Base-by-base conservation (phyloP, 2,888 invertebrate genomes). In the Pilophorus perplexus region DNA sequence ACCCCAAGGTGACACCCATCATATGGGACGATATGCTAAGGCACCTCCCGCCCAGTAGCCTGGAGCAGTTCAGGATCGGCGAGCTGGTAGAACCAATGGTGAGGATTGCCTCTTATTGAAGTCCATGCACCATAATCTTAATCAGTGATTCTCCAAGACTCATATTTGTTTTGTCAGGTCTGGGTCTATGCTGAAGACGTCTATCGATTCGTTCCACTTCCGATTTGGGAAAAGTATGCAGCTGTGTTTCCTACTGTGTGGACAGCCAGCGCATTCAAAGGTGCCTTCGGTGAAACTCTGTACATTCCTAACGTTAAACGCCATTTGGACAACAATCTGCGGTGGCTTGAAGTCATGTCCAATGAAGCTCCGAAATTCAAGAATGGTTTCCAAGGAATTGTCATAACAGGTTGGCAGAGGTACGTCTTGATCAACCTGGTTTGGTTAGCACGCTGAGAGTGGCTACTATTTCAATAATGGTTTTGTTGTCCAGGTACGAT, bases 1-100 rank as follows among this genome's bases (percentile, higher is more conserved):
- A 85, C 77, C 81, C 83, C 0, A 77, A 80, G 16, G 75, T 86
- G 18, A 81, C 80, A 14, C 80, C 86, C 1, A 83, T 90, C 66
- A 85, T 90, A 73, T 90, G 90, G 90, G 89, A 90, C 74, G 90
- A 90, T 75, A 89, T 90, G 88, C 76, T 90, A 64, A 77, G 89
- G 0, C 84, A 84, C 72, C 79, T 87, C 71, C 79, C 83, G 1
- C 76, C 82, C 48, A 81, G 82, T 68, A 80, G 81, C 68, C 78
- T 87, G 77, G 79, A 83, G 65, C 82, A 83, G 68, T 82, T 82
- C 25, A 82, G 83, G 42, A 79, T 89, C 14, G 85, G 86, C 0
- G 78, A 80, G 28, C 78, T 86, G 38, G 87, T 89, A 0, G 88
- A 89, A 73, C 87, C 88, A 0, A 88, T 89, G 88, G 84, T 75